Evolutionary conservation across 2,888 invertebrate genomes (phyloP).

Genomic region (Stomorhina lunata): DNA sequence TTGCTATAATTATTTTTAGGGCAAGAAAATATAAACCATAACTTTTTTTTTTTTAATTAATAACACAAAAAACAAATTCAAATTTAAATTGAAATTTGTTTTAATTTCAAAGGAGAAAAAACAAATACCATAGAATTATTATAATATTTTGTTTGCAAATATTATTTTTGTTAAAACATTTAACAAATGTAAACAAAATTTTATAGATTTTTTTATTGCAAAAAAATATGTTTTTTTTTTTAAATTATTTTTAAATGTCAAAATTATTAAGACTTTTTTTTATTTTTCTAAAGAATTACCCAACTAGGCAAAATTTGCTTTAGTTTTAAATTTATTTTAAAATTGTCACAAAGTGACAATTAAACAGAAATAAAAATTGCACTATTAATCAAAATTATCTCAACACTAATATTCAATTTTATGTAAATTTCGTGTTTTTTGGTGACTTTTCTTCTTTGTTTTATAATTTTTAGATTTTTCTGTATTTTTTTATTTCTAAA

Average conservation of each 20-base stretch:
- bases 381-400: conserved; percentile 45
- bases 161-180: not conserved
- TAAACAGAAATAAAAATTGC: conserved; percentile 12
- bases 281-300: not conserved
- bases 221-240: not conserved
- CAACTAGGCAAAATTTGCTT: not conserved
- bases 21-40: no score
- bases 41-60: no score
- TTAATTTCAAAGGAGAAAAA: no score
- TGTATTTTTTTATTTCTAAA: not conserved
- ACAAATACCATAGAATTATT: not conserved
- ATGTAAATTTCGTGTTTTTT: not conserved
- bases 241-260: not conserved
- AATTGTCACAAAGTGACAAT: conserved; percentile 7
- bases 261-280: no score
- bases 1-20: not conserved
- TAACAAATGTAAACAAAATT: not conserved
- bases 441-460: not conserved
- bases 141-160: not conserved
- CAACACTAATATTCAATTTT: conserved; percentile 37
- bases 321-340: not conserved
- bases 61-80: not conserved
- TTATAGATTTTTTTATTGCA: not conserved
- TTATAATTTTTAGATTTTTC: not conserved
- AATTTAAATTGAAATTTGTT: no score